Evolutionary conservation across 2,113 vertebrate species (phyloP).

Genomic region (Eolophus roseicapilla): DNA sequence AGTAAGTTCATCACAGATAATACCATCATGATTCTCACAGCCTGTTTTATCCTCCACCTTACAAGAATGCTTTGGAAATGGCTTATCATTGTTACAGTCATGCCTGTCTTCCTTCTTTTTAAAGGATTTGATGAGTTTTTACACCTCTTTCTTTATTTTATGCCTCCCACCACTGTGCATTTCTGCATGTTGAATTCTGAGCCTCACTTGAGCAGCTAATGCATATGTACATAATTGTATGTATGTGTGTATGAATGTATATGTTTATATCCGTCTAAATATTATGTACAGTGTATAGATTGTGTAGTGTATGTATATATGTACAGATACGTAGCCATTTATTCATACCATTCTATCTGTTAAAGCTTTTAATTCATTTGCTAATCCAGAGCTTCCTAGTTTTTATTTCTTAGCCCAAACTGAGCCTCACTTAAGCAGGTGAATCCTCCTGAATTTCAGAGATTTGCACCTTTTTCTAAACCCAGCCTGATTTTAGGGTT

Average conservation of each 20-base stretch:
- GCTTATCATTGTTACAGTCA: background rate
- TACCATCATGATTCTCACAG: background rate
- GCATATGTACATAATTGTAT: constrained; percentile 63
- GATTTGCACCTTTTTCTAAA: background rate
- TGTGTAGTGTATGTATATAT: constrained; percentile 64
- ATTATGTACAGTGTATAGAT: constrained; percentile 74
- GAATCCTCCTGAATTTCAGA: background rate
- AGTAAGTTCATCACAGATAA: background rate
- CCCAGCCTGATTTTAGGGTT: background rate
- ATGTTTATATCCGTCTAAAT: constrained; percentile 63
- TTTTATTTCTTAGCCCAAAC: background rate
- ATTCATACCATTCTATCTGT: background rate
- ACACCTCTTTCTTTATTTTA: background rate
- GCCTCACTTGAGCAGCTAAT: constrained; percentile 2
- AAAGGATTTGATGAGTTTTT: background rate
- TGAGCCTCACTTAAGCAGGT: background rate
- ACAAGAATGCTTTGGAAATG: background rate
- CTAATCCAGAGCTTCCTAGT: constrained; percentile 28
- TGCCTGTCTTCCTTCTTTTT: background rate
- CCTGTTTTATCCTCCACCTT: background rate
- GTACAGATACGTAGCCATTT: constrained; percentile 65
- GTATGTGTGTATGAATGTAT: constrained; percentile 70
- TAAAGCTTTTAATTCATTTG: constrained; percentile 32
- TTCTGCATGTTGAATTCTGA: constrained; percentile 16
- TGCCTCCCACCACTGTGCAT: constrained; percentile 52